Evolutionary conservation across 2,888 invertebrate genomes (phyloP).

Genomic region (Megaustenia siamemsis): DNA sequence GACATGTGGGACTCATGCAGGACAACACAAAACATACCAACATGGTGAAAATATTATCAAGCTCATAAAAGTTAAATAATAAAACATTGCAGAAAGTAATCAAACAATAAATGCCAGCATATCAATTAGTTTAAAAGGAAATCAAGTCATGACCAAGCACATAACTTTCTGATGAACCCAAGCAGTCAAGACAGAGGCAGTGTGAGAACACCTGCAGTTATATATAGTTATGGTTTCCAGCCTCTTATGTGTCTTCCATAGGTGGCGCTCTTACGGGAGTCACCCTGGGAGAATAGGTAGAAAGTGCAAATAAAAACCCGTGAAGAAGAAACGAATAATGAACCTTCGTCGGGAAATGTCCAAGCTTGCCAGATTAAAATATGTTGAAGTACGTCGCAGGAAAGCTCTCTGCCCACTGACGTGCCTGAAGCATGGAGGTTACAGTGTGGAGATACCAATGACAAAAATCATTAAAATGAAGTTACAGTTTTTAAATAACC

Average conservation of each 20-base stretch:
- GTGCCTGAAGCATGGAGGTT: conserved; percentile 66
- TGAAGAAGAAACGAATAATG: not conserved
- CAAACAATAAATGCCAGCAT: not conserved
- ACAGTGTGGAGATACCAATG: not conserved
- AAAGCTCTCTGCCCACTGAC: conserved; percentile 67
- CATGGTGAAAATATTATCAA: too few species aligned
- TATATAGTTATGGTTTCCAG: not conserved
- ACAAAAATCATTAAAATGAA: too few species aligned
- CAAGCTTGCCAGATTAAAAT: conserved; percentile 71
- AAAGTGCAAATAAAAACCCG: not conserved
- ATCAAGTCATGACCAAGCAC: not conserved
- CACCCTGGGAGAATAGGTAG: not conserved
- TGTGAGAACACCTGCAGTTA: not conserved
- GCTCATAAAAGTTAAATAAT: too few species aligned
- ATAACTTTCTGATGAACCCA: not conserved
- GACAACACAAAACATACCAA: too few species aligned
- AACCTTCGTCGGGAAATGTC: conserved; percentile 57
- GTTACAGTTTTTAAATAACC: too few species aligned
- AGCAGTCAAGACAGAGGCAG: not conserved
- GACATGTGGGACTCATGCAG: too few species aligned
- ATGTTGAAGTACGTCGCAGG: conserved; percentile 71
- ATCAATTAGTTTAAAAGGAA: too few species aligned
- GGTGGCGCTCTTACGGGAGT: not conserved
- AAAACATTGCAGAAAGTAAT: not conserved
- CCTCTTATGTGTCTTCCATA: not conserved